phyloP scores from a whole-genome alignment of 1,140 invertebrate genomes.

The Thaumatotibia leucotreta region DNA sequence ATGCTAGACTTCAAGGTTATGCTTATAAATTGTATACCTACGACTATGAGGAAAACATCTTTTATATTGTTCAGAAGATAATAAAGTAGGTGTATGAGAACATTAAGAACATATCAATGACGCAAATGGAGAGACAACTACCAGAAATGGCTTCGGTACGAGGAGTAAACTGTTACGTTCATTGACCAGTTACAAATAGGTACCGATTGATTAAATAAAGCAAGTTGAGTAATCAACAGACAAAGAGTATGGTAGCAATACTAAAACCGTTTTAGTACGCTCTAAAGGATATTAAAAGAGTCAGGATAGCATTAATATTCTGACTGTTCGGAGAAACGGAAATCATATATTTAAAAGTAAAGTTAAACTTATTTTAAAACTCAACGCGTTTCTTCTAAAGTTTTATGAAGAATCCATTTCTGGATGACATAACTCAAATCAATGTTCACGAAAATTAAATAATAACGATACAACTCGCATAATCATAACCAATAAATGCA shows the following conservation, averaged over 20 bases:
- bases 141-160: not conserved
- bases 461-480: not conserved
- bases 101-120: not conserved
- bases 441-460: no score
- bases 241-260: not conserved
- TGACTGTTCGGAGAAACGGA: conserved; percentile 28
- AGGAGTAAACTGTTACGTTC: not conserved
- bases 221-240: not conserved
- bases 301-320: conserved; percentile 37
- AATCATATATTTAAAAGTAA: conserved; percentile 15
- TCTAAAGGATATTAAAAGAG: not conserved
- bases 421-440: not conserved
- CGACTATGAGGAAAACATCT: conserved; percentile 6
- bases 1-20: not conserved
- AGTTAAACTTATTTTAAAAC: not conserved
- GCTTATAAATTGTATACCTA: not conserved
- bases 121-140: not conserved
- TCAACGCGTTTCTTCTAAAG: not conserved
- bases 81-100: not conserved
- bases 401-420: not conserved
- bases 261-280: not conserved
- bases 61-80: not conserved
- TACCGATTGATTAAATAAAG: not conserved
- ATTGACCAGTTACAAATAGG: conserved; percentile 9
- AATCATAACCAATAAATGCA: conserved; percentile 1